Evolutionary conservation across 2,797 vertebrate genomes (phyloP).

Genomic region (Jordanella pulchra): DNA sequence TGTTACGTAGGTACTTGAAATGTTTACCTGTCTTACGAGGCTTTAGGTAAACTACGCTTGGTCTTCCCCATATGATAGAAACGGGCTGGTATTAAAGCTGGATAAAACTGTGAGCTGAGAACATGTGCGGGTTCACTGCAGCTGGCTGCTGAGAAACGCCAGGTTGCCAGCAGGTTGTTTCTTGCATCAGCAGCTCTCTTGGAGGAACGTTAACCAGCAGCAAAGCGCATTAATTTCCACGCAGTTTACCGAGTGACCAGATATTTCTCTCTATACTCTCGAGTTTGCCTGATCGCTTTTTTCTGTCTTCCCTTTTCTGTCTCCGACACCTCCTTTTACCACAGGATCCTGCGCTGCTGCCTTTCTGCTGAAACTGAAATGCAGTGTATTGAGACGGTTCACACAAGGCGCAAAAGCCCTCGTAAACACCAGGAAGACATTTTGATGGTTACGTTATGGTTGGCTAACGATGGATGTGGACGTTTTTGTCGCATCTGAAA

Average conservation of each 20-base stretch:
- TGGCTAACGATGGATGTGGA: constrained; percentile 44
- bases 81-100: not conserved
- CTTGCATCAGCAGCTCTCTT: constrained; percentile 73
- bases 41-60: constrained; percentile 13
- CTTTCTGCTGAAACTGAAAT: constrained; percentile 7
- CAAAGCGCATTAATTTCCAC: constrained; percentile 46
- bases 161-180: constrained; percentile 62
- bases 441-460: constrained; percentile 64
- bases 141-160: constrained; percentile 42
- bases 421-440: constrained; percentile 70
- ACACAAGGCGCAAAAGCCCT: constrained; percentile 23
- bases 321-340: not conserved
- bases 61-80: not conserved
- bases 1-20: constrained; percentile 32
- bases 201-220: constrained; percentile 54
- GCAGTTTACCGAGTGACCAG: constrained; percentile 22
- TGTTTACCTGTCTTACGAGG: constrained; percentile 41
- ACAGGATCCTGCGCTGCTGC: not conserved
- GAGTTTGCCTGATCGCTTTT: not conserved
- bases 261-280: constrained; percentile 16
- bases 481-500: constrained; percentile 61
- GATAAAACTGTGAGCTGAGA: not conserved
- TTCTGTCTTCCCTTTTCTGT: not conserved
- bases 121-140: constrained; percentile 45
- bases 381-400: constrained; percentile 11